Percentiles rank a stretch among this genome's conserved stretches.
Conservation (phyloP, 2,113 vertebrate species). For the Mirounga angustirostris region DNA sequence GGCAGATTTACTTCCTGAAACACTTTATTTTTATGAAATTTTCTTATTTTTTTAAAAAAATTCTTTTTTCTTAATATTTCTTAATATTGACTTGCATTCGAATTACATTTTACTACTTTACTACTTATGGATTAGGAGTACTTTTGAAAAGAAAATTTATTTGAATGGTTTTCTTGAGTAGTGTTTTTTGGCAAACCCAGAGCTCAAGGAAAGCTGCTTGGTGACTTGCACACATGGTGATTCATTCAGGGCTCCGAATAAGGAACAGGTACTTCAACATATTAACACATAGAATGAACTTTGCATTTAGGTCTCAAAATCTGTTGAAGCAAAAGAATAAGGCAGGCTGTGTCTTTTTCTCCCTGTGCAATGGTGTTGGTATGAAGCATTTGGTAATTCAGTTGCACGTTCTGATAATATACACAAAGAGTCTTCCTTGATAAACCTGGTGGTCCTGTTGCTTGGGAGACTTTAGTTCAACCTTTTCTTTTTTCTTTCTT, state of each 20-base stretch:
- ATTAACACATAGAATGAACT: neutral
- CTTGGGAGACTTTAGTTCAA: neutral
- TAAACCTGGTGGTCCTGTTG: neutral
- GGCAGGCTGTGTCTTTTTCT: neutral
- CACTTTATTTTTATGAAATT: neutral
- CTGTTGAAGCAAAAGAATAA: neutral
- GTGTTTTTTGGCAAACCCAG: neutral
- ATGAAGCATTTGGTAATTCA: neutral
- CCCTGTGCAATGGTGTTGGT: neutral
- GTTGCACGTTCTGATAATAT: neutral
- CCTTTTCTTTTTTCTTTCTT: neutral
- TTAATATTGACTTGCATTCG: slow-evolving; percentile 14
- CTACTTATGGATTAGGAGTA: neutral
- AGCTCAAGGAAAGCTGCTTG: slow-evolving; percentile 1
- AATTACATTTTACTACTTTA: neutral
- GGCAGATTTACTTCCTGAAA: slow-evolving; percentile 1
- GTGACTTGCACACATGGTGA: neutral
- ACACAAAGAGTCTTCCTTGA: neutral
- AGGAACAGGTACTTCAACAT: neutral
- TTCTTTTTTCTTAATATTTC: slow-evolving; percentile 16
- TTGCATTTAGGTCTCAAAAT: neutral
- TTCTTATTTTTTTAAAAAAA: neutral
- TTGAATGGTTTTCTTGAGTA: neutral
- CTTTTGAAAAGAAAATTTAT: neutral
- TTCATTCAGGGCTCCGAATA: neutral